Conservation (phyloP, 1,140 invertebrate genomes). For the Callitettix versicolor region DNA sequence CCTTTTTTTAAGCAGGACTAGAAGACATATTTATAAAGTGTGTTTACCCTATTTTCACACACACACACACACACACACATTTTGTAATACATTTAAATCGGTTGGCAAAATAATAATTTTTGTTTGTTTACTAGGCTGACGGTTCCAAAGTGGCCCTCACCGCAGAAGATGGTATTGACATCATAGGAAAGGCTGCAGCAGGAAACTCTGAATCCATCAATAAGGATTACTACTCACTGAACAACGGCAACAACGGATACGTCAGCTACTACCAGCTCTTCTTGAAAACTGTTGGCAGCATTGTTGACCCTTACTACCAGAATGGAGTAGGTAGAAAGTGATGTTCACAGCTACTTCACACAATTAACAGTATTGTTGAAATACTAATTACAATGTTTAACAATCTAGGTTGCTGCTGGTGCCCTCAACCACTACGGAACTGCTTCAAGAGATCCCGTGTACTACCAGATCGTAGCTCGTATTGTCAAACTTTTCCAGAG, state of each 20-base stretch:
- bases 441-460: conserved; percentile 39
- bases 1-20: too few relatives aligned
- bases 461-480: conserved; percentile 38
- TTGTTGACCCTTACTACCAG: conserved; percentile 37
- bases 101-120: not conserved
- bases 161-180: conserved; percentile 31
- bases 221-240: conserved; percentile 37
- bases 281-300: conserved; percentile 34
- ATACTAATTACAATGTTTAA: not conserved
- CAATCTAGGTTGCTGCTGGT: conserved; percentile 32
- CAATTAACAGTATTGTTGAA: too few relatives aligned
- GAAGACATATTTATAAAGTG: too few relatives aligned
- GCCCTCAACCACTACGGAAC: conserved; percentile 37
- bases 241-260: conserved; percentile 38
- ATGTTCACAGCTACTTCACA: not conserved
- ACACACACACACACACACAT: too few relatives aligned
- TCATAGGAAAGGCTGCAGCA: conserved; percentile 36
- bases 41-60: too few relatives aligned
- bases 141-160: conserved; percentile 31
- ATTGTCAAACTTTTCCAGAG: conserved; percentile 41
- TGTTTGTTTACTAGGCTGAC: conserved; percentile 14
- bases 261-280: conserved; percentile 39
- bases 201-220: conserved; percentile 7
- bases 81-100: too few relatives aligned
- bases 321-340: conserved; percentile 3